Base-by-base conservation (phyloP, 23 tunicate species). In the Corella eumyota region DNA sequence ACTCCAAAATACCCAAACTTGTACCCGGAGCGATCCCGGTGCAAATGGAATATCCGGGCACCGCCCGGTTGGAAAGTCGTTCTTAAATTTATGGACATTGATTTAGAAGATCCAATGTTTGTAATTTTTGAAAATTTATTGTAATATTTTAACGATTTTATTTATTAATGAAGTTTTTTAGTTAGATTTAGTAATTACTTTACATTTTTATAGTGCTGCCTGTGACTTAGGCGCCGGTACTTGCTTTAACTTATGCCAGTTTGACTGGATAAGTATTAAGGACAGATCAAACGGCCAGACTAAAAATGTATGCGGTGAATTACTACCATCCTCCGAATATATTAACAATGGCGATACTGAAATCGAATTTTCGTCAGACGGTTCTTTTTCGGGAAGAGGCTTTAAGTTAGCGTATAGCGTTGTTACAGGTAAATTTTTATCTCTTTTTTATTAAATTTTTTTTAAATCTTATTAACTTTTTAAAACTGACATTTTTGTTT, bases 41-140 rank as follows among this genome's bases (percentile, higher is more conserved):
- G 98, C 69, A 27, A 32, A 24, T 91, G 98, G 98, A 64, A 55
- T 27, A 75, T 91, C n/a, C 21, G 35, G 30, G 85, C 71, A 1
- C 73, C 90, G 6, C 34, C 54, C 0, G 57, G 64, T 25, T 45
- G 32, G 7, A 56, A 45, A 0, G 61, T 80, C 0, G 37, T 77
- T 34, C n/a, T 86, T 36, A 47, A 58, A 30, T 17, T 86, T 3
- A n/a, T 78, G 36, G 86, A 77, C 30, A 27, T 86, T 23, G 74
- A 86, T 36, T 35, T 72, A 51, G 95, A 86, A 56, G 67, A 62
- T 38, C 80, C 86, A 4, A 53, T 60, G 95, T 86, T 38, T 65
- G 81, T 33, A 11, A 45, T 28, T 35, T 61, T 20, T 9, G 26
- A n/a, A n/a, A n/a, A n/a, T n/a, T n/a, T n/a, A n/a, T n/a, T n/a